These are phyloP conservation scores for Stomatorhinus ivindoensis DNA, from an alignment of 2,113 vertebrate genomes.

Conservation along the genomic window DNA sequence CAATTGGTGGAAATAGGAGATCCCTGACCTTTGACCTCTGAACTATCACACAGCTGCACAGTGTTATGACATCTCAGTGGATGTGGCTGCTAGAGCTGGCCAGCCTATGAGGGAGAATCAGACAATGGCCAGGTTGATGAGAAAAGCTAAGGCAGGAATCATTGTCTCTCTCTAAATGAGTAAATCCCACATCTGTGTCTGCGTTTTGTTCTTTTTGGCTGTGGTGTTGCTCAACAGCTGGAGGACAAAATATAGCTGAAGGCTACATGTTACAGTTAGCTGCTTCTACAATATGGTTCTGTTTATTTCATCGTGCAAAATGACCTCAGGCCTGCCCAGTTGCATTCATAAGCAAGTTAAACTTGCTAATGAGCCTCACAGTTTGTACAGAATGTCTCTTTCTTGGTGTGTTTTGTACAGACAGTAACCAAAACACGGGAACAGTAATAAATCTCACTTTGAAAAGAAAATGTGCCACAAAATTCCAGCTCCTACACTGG, in stretches of 20 bases:
- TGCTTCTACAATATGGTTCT: not conserved
- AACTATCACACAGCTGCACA: constrained; percentile 25
- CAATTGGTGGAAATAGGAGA: constrained; percentile 52
- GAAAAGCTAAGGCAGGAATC: not conserved
- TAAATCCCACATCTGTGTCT: constrained; percentile 28
- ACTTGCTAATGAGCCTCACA: not conserved
- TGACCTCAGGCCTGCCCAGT: not conserved
- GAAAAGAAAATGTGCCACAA: not conserved
- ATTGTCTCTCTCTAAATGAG: constrained; percentile 7
- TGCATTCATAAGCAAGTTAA: not conserved
- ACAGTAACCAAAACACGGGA: not conserved
- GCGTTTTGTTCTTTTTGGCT: not conserved
- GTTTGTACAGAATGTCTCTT: not conserved
- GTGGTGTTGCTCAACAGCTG: constrained; percentile 16
- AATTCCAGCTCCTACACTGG: not conserved
- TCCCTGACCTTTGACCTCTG: constrained; percentile 35
- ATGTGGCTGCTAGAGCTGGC: not conserved
- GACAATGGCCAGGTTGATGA: not conserved
- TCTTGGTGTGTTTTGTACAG: not conserved
- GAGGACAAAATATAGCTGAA: constrained; percentile 12
- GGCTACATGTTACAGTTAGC: not conserved
- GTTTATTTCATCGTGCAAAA: not conserved
- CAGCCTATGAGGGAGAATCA: not conserved
- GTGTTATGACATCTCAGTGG: not conserved
- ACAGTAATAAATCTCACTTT: not conserved